phyloP scores from a whole-genome alignment of 2,113 vertebrate genomes.

The Zapus hudsonius region DNA sequence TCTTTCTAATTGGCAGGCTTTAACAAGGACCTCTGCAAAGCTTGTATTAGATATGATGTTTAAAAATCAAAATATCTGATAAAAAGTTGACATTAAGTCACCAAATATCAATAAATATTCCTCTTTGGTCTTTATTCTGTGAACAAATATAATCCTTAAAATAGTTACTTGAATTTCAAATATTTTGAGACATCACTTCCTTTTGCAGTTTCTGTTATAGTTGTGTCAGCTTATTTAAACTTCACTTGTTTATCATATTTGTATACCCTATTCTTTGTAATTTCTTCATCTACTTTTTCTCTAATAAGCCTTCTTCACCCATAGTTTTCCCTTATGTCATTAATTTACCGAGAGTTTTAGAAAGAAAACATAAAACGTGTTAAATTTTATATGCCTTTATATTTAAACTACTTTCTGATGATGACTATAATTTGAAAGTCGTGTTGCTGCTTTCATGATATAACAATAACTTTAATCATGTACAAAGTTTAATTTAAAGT shows the following conservation, averaged over 20 bases:
- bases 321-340: neutral
- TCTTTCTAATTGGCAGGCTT: neutral
- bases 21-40: neutral
- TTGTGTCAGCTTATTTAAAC: neutral
- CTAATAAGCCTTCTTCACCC: neutral
- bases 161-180: neutral
- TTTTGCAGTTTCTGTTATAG: neutral
- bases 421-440: neutral
- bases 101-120: neutral
- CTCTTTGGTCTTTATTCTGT: neutral
- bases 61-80: slow-evolving; percentile 1
- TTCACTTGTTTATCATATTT: neutral
- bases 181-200: neutral
- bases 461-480: neutral
- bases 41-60: neutral
- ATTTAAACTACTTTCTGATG: neutral
- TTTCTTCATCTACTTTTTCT: neutral
- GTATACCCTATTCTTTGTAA: neutral
- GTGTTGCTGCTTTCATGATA: neutral
- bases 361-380: too few species aligned
- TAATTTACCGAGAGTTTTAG: neutral
- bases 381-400: neutral
- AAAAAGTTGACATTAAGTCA: neutral
- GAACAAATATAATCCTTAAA: too few species aligned
- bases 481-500: neutral